Percentiles rank a stretch among this genome's conserved stretches.
Conservation (phyloP, 2,888 invertebrate genomes). For the Hypena proboscidalis region DNA sequence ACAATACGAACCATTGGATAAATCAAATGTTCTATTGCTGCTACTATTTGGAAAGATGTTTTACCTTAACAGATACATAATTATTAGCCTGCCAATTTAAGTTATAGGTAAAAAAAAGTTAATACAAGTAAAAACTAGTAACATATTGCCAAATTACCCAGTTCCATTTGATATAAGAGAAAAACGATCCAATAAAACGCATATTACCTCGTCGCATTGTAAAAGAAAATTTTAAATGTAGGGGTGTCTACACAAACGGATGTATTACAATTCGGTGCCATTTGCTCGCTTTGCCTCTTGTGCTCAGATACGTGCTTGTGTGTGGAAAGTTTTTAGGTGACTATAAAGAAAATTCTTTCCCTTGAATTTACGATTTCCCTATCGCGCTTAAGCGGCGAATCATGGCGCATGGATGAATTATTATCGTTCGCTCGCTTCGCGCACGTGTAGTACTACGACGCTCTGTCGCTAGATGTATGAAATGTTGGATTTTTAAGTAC, state of each 20-base stretch:
- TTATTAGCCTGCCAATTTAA: no score
- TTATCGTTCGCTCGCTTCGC: slow-evolving; percentile 63
- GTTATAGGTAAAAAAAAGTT: no score
- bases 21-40: no score
- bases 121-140: no score
- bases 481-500: slow-evolving; percentile 49
- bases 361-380: slow-evolving; percentile 80
- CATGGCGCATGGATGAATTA: slow-evolving; percentile 76
- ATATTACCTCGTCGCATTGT: slow-evolving; percentile 73
- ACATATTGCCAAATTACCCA: slow-evolving; percentile 56
- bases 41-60: no score
- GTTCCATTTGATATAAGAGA: slow-evolving; percentile 68
- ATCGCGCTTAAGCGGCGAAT: slow-evolving; percentile 79
- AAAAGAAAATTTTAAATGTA: slow-evolving; percentile 73
- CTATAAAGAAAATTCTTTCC: slow-evolving; percentile 78
- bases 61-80: no score
- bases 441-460: slow-evolving; percentile 53
- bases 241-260: slow-evolving; percentile 68
- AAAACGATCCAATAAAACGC: slow-evolving; percentile 74
- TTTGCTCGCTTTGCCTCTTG: slow-evolving; percentile 67
- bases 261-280: slow-evolving; percentile 74
- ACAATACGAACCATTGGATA: slow-evolving; percentile 31
- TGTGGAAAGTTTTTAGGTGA: slow-evolving; percentile 72
- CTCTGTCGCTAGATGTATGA: slow-evolving; percentile 45
- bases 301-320: slow-evolving; percentile 69